Percentiles rank a stretch among this genome's conserved stretches.
phyloP scores from a whole-genome alignment of 2,113 vertebrate genomes.

The Brienomyrus longianalis region DNA sequence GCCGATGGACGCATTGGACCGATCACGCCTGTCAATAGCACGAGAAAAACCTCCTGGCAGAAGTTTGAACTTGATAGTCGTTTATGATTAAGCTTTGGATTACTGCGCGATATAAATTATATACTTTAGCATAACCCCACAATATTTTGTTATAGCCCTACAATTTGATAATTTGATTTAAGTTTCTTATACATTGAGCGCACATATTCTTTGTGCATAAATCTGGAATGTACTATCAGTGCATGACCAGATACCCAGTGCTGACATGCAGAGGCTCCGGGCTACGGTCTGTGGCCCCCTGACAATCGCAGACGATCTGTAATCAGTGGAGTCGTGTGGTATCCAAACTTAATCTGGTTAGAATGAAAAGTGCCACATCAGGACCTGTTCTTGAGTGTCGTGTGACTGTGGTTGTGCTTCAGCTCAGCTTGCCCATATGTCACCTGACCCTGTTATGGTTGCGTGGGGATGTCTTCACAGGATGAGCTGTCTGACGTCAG shows the following conservation, averaged over 20 bases:
- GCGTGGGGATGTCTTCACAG: conserved; percentile 48
- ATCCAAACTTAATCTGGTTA: not conserved
- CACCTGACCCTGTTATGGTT: not conserved
- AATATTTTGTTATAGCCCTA: too few species aligned
- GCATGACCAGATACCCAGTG: too few species aligned
- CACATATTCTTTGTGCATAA: not conserved
- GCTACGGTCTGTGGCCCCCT: not conserved
- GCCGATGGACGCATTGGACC: not conserved
- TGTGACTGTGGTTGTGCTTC: not conserved
- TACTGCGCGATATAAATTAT: not conserved
- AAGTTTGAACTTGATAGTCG: not conserved
- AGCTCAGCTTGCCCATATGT: not conserved
- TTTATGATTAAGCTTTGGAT: not conserved
- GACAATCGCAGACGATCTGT: not conserved
- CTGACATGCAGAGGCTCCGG: not conserved
- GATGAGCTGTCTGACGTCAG: conserved; percentile 79
- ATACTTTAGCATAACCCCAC: too few species aligned
- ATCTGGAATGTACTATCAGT: not conserved
- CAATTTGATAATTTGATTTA: not conserved
- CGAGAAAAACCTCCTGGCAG: not conserved
- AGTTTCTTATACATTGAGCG: not conserved
- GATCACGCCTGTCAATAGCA: not conserved
- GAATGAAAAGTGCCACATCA: not conserved
- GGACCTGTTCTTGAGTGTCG: not conserved
- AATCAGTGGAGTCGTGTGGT: not conserved